phyloP scores from a whole-genome alignment of 2,888 invertebrate genomes.

The Elegia similella region DNA sequence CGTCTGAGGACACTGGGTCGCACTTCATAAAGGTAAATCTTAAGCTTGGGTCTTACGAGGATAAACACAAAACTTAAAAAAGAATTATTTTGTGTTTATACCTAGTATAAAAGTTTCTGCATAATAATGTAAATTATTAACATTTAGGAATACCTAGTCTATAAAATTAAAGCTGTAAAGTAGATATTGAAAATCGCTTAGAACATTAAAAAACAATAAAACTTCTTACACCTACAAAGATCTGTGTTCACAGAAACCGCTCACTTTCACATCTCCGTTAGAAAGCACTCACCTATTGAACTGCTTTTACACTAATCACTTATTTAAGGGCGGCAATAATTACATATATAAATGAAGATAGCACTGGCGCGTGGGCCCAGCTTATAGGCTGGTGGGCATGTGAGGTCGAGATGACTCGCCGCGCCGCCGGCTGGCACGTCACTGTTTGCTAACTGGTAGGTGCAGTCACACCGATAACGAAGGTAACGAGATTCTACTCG shows the following conservation, averaged over 20 bases:
- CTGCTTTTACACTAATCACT: slow-evolving; percentile 24
- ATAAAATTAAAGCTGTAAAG: no score
- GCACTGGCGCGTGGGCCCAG: slow-evolving; percentile 41
- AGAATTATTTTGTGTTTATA: no score
- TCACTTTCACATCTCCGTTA: slow-evolving; percentile 50
- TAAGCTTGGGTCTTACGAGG: no score
- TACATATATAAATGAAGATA: slow-evolving; percentile 30
- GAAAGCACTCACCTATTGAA: slow-evolving; percentile 51
- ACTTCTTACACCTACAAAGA: slow-evolving; percentile 25
- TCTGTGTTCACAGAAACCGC: slow-evolving; percentile 46
- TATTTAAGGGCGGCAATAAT: slow-evolving; percentile 19
- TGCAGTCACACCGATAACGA: slow-evolving; percentile 47
- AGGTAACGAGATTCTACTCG: not conserved
- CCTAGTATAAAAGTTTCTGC: no score
- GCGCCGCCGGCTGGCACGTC: slow-evolving; percentile 38
- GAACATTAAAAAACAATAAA: no score
- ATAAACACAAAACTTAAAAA: no score
- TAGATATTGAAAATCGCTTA: no score
- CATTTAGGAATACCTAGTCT: no score
- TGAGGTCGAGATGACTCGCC: slow-evolving; percentile 30
- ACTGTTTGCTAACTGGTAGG: slow-evolving; percentile 56
- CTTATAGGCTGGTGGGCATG: slow-evolving; percentile 56
- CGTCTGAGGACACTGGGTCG: no score
- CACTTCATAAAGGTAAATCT: no score
- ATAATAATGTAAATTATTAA: no score